Percentiles rank a stretch among this genome's conserved stretches.
phyloP scores from a whole-genome alignment of 2,797 vertebrate genomes.

The Phrynocephalus guinanensis region DNA sequence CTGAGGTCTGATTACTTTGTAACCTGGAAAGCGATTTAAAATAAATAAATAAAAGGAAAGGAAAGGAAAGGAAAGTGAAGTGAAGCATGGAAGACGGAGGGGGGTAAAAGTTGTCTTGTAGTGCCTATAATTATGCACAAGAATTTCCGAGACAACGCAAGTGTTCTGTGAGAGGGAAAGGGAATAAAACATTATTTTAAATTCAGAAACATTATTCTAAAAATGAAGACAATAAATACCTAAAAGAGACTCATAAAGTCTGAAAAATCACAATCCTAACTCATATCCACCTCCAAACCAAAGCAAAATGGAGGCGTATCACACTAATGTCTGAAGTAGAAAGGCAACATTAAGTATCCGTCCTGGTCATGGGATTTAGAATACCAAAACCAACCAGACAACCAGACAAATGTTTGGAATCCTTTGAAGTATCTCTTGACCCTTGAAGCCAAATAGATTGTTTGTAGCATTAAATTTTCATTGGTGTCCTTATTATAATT shows the following conservation, averaged over 20 bases:
- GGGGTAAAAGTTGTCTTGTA: background rate
- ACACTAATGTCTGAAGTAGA: background rate
- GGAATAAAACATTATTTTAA: background rate
- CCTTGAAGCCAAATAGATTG: no score
- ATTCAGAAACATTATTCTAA: background rate
- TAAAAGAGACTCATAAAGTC: no score
- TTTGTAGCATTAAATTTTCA: background rate
- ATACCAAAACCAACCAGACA: background rate
- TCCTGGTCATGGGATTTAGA: background rate
- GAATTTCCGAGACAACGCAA: background rate
- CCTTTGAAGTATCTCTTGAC: background rate
- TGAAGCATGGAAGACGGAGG: constrained; percentile 49
- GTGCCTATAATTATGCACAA: background rate
- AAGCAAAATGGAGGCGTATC: background rate
- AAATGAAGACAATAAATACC: background rate
- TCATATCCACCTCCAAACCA: background rate
- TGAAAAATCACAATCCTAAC: no score
- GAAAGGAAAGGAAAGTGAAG: constrained; percentile 39
- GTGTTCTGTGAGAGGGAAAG: background rate
- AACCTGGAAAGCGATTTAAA: constrained; percentile 13
- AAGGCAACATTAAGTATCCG: background rate
- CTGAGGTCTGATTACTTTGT: constrained; percentile 21
- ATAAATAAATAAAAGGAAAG: no score
- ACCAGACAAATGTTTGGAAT: background rate
- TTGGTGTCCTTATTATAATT: no score